Base-by-base conservation (phyloP, 2,888 invertebrate genomes). In the Limenitis camilla region DNA sequence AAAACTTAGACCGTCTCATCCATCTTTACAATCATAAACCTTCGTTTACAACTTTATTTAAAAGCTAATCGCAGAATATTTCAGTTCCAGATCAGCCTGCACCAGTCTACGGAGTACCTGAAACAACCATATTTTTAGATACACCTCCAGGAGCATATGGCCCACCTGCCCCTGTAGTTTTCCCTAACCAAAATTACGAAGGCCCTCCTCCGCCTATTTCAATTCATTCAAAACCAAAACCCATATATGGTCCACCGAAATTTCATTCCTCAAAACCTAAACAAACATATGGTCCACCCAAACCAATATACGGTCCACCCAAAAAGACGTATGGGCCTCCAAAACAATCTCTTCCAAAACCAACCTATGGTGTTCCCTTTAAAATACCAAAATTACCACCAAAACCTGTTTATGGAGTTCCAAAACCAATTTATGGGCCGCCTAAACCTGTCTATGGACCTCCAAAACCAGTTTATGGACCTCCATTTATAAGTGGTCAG, bases 21-120 rank as follows among this genome's bases (percentile, higher is more conserved):
- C 38, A 32, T 51, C 5, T 4, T 35, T 4, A 35, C 4, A 28
- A 19, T 8, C 4, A 4, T 33, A 27, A 8, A 11, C 33, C n/a
- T 33, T 33, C 39, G 8, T 33, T 19, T 33, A 4, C n/a, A 6
- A 19, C 7, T 28, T n/a, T 40, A 28, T 28, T 44, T 7, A 10
- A 39, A 9, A 31, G 10, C 29, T 10, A 40, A 28, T 8, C 29
- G n/a, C 10, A n/a, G 1, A 30, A 30, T 43, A 46, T 31, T 10
- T 49, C 50, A 33, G 41, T 58, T 27, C 55, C 61, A 73, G 81
- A 89, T 78, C 74, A 82, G 9, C 90, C 90, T 1, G 78, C 87
- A 2, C 90, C 90, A 11, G 83, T 91, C 0, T 91, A 91, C 66
- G 91, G 91, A 49, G 89, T 88, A 0, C 91, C 91, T 5, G 85